A percentile compares a stretch with the other conserved stretches of the same genome.
Conservation (phyloP, 2,888 invertebrate species). For the Machimus atricapillus region DNA sequence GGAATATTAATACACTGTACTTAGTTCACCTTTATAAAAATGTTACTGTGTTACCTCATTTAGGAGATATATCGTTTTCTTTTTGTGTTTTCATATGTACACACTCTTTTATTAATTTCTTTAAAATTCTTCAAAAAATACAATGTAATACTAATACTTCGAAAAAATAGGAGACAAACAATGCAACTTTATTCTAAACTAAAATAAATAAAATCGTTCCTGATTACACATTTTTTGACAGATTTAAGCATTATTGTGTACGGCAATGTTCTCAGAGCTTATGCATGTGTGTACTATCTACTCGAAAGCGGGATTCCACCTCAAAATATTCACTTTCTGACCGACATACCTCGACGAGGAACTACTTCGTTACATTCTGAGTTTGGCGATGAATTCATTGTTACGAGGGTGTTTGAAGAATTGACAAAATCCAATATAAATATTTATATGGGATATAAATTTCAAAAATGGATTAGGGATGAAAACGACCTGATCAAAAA, state of each 20-base stretch:
- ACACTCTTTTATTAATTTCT: too few species aligned
- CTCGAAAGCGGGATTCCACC: slow-evolving; percentile 62
- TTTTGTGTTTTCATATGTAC: too few species aligned
- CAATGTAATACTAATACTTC: too few species aligned
- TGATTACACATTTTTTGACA: too few species aligned
- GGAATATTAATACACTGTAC: too few species aligned
- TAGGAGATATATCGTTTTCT: too few species aligned
- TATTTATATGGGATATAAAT: slow-evolving; percentile 52
- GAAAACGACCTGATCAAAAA: slow-evolving; percentile 39
- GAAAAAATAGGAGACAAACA: too few species aligned
- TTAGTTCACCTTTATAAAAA: too few species aligned
- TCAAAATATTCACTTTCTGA: slow-evolving; percentile 62
- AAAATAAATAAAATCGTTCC: too few species aligned
- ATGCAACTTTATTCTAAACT: too few species aligned
- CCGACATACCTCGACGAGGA: slow-evolving; percentile 46
- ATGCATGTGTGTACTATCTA: slow-evolving; percentile 63
- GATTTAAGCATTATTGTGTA: slow-evolving; percentile 61
- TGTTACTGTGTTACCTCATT: too few species aligned
- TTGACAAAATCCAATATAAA: slow-evolving; percentile 52
- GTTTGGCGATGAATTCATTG: slow-evolving; percentile 44
- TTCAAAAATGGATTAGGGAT: slow-evolving; percentile 55
- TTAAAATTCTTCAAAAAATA: too few species aligned
- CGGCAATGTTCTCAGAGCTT: slow-evolving; percentile 64
- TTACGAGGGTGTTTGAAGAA: slow-evolving; percentile 50
- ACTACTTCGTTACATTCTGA: neutral